Conservation (phyloP, 1,140 invertebrate species). For the Drosophila parvula region DNA sequence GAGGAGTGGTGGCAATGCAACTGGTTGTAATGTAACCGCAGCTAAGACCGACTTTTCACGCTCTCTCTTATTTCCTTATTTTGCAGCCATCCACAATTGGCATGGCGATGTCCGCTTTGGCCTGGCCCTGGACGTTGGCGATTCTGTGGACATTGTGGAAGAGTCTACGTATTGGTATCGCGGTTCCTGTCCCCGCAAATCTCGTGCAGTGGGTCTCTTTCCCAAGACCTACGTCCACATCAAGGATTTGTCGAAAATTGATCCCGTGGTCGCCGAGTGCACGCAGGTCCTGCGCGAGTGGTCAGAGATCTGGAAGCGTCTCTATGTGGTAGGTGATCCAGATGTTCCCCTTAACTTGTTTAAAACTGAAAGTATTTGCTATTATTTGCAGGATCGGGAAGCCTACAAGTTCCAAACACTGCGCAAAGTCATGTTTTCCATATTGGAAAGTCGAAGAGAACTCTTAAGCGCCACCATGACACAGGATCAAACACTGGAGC, state of each 20-base stretch:
- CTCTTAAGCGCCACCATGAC: conserved; percentile 94
- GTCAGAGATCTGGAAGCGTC: conserved; percentile 94
- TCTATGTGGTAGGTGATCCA: conserved; percentile 90
- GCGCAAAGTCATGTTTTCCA: conserved; percentile 93
- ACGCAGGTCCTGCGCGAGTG: conserved; percentile 96
- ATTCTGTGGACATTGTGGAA: conserved; percentile 95
- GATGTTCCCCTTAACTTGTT: neutral
- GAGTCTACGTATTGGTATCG: conserved; percentile 94
- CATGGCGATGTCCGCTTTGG: conserved; percentile 92
- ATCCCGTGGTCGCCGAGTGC: conserved; percentile 95
- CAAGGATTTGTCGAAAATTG: conserved; percentile 91
- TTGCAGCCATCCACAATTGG: conserved; percentile 94
- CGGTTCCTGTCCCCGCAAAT: conserved; percentile 92
- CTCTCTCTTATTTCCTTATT: conserved; percentile 7
- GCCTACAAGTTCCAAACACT: conserved; percentile 92
- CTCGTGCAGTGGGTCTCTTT: conserved; percentile 92
- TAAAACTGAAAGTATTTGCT: neutral
- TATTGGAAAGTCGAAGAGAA: conserved; percentile 92
- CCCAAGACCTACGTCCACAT: conserved; percentile 90
- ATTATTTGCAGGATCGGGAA: conserved; percentile 88
- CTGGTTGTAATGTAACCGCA: conserved; percentile 56
- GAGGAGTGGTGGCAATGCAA: conserved; percentile 46
- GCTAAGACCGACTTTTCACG: conserved; percentile 17
- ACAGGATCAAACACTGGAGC: conserved; percentile 93
- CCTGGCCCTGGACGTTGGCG: conserved; percentile 93